Evolutionary conservation across 2,797 vertebrate genomes (phyloP), one percentile per base, ranked within the genome.

Genomic region (Eleutherodactylus coqui): DNA sequence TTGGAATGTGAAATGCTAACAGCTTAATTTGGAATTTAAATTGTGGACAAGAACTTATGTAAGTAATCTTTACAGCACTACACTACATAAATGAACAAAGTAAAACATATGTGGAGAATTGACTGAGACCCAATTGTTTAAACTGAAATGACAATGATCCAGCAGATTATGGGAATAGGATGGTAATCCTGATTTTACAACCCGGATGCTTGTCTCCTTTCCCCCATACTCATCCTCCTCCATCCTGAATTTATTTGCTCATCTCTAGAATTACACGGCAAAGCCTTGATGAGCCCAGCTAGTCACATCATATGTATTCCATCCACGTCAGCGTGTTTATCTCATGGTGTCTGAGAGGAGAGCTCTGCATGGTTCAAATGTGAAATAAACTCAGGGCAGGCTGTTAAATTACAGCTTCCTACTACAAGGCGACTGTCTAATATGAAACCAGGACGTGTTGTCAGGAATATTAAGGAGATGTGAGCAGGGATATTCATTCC

Each of bases 371-470:
- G 60, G 75, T 85, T 85, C 82, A 84, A 84, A 77, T 76, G 82
- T 84, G 70, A 64, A 84, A 84, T 83, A 76, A 84, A 84, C 82
- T 84, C 82, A 64, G 82, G 72, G 72, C 73, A 76, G 82, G 72
- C 82, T 84, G 72, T 84, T 78, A 85, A 85, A 85, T 85, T 85
- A 79, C 83, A 79, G 60, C 75, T 85, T 85, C 83, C 75, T 69
- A 53, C 83, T 72, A 85, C 83, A 85, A 69, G 83, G 34, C 75
- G 29, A 79, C 75, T 43, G 64, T 79, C 51, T 79, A 85, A 85
- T 58, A 51, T 32, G 83, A 85, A 72, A 47, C 62, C 53, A 43
- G 27, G 60, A 70, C 14, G 83, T 38, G 75, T 34, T 34, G 83
- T 53, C 47, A 34, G 75, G 83, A 85, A 85, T 85, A 85, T 79